phyloP scores from a whole-genome alignment of 2,113 vertebrate species.

The Coptodon bakossiorum region DNA sequence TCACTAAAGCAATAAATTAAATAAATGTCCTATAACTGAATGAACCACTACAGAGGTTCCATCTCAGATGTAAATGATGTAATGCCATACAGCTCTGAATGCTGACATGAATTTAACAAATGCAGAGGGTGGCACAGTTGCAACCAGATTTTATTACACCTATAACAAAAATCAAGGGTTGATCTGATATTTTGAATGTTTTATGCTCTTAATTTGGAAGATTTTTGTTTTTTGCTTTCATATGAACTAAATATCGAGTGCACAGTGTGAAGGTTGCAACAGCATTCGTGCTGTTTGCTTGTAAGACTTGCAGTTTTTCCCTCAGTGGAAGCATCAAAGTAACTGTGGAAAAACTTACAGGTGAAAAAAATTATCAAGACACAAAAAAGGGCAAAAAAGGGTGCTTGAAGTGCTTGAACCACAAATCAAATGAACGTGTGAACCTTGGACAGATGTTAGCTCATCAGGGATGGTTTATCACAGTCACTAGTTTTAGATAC shows the following conservation, averaged over 20 bases:
- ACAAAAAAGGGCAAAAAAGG: background rate
- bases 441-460: background rate
- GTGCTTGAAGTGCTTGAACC: background rate
- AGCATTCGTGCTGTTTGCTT: background rate
- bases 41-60: background rate
- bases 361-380: background rate
- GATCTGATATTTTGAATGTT: accelerated
- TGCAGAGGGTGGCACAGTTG: background rate
- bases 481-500: background rate
- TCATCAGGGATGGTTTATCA: background rate
- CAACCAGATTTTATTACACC: background rate
- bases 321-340: too few species aligned
- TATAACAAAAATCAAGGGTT: background rate
- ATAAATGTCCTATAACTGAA: background rate
- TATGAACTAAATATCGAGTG: background rate
- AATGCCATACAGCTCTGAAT: background rate
- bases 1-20: background rate
- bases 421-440: background rate
- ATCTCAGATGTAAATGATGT: background rate
- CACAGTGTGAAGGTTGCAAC: background rate
- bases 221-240: background rate
- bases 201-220: background rate
- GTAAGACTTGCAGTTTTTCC: background rate
- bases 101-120: background rate
- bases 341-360: accelerated